phyloP scores from a whole-genome alignment of 2,797 vertebrate species.

The Pseudopleuronectes americanus region DNA sequence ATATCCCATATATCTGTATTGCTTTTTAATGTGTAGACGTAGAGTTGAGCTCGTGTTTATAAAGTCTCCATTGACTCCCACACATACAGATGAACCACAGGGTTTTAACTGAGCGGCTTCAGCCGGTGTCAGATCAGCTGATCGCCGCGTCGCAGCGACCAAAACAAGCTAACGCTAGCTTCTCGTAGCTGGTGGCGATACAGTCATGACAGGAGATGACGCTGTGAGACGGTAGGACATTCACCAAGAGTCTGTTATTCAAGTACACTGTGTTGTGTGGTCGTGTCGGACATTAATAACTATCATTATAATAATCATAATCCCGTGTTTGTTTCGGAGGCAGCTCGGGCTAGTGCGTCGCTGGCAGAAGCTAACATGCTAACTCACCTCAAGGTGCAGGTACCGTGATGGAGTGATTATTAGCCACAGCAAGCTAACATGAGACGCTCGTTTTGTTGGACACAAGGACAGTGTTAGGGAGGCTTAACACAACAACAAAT shows the following conservation, averaged over 20 bases:
- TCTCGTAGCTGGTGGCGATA: slow-evolving; percentile 19
- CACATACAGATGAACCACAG: too few species aligned
- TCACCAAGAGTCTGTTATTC: fast-evolving
- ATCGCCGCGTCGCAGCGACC: slow-evolving; percentile 36
- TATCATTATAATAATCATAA: neutral
- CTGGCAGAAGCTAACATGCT: slow-evolving; percentile 59
- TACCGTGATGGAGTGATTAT: slow-evolving; percentile 10
- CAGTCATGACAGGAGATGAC: slow-evolving; percentile 44
- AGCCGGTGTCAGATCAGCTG: slow-evolving; percentile 59
- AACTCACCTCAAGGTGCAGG: slow-evolving; percentile 37
- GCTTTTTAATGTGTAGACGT: too few species aligned
- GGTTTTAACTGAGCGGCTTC: neutral
- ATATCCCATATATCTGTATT: too few species aligned
- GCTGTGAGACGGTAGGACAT: slow-evolving; percentile 43
- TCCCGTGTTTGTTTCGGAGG: neutral
- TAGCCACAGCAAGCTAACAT: neutral
- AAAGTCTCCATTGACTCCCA: too few species aligned
- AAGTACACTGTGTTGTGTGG: fast-evolving
- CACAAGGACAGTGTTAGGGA: neutral
- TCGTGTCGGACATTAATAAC: fast-evolving
- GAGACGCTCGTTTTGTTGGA: fast-evolving
- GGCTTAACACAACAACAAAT: fast-evolving
- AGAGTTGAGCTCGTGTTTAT: too few species aligned
- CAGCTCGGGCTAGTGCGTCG: slow-evolving; percentile 45
- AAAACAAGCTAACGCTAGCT: slow-evolving; percentile 55